Evolutionary conservation across 2,797 vertebrate genomes (phyloP).

Genomic region (Tokudaia muenninki): DNA sequence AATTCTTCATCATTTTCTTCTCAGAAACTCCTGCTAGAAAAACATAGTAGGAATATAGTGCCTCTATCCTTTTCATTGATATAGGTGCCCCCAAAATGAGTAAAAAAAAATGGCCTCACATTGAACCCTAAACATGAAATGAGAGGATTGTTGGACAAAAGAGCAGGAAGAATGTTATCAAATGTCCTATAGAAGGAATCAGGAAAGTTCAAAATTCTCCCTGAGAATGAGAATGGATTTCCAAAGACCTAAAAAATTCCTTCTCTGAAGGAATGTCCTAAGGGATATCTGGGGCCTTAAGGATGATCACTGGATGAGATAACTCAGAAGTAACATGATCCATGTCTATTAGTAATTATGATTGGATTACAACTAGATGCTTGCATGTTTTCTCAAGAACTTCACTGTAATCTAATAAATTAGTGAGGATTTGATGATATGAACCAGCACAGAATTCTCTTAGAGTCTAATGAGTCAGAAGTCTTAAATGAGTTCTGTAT

Average conservation of each 20-base stretch:
- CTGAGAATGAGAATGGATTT: not conserved
- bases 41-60: not conserved
- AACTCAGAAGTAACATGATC: slow-evolving; percentile 14
- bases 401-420: slow-evolving; percentile 18
- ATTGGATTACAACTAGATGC: not conserved
- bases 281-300: not conserved
- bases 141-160: not conserved
- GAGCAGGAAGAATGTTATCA: not conserved
- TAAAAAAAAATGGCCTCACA: not conserved
- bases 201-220: not conserved
- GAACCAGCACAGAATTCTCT: slow-evolving; percentile 10
- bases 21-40: slow-evolving; percentile 27
- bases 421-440: not conserved
- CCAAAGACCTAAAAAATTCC: not conserved
- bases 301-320: slow-evolving; percentile 11
- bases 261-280: not conserved
- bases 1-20: slow-evolving; percentile 10
- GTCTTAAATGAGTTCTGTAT: not conserved
- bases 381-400: slow-evolving; percentile 30
- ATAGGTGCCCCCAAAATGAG: not conserved
- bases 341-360: not conserved
- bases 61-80: not conserved
- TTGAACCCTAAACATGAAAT: slow-evolving; percentile 6
- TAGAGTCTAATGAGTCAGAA: not conserved
- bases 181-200: not conserved